A percentile compares a stretch with the other conserved stretches of the same genome.
phyloP scores from a whole-genome alignment of 1,140 invertebrate genomes.

The Nylanderia fulva region DNA sequence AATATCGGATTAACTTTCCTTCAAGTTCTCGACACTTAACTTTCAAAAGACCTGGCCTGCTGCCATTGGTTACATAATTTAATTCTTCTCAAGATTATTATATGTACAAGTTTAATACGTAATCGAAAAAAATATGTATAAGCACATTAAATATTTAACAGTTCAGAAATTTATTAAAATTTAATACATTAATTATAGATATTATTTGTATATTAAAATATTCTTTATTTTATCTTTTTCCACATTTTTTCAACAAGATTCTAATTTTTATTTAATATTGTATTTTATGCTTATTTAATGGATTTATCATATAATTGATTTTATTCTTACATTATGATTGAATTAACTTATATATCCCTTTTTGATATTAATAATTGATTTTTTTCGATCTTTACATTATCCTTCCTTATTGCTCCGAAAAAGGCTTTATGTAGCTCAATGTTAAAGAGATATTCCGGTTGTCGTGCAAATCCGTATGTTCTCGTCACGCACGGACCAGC shows the following conservation, averaged over 20 bases:
- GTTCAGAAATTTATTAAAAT: too few relatives aligned
- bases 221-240: not conserved
- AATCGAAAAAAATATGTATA: constrained; percentile 1
- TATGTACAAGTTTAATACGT: not conserved
- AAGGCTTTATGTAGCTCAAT: not conserved
- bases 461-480: not conserved
- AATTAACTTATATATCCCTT: not conserved
- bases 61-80: not conserved
- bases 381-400: not conserved
- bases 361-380: not conserved
- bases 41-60: not conserved
- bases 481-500: constrained; percentile 57
- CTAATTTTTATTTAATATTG: not conserved
- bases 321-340: not conserved
- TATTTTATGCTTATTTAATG: not conserved
- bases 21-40: not conserved
- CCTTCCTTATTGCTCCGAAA: not conserved
- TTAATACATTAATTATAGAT: too few relatives aligned
- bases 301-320: not conserved
- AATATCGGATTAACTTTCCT: not conserved
- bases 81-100: not conserved
- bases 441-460: not conserved
- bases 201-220: not conserved
- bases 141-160: not conserved
- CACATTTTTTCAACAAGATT: not conserved